These are phyloP conservation scores for Drosophila nigritarsus DNA, from an alignment of 2,888 invertebrate species.

Conservation along the genomic window DNA sequence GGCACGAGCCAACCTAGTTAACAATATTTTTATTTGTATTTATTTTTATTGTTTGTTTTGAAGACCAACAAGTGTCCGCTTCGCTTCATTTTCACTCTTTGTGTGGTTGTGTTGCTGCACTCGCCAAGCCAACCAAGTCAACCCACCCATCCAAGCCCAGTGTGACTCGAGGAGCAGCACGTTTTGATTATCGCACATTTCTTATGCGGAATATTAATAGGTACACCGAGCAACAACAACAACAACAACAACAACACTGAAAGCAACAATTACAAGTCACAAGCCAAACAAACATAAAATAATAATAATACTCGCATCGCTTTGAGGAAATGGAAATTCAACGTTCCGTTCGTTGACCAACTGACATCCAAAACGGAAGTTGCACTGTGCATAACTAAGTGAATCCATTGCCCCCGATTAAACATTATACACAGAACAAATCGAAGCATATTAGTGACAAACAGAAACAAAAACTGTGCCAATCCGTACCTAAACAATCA, in stretches of 20 bases:
- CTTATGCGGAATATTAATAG: slow-evolving; percentile 65
- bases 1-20: slow-evolving; percentile 71
- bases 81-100: slow-evolving; percentile 58
- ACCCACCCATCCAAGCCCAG: slow-evolving; percentile 18
- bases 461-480: slow-evolving; percentile 33
- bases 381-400: slow-evolving; percentile 51
- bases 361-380: slow-evolving; percentile 52
- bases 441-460: slow-evolving; percentile 1
- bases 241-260: slow-evolving; percentile 14
- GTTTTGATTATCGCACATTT: slow-evolving; percentile 77
- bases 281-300: not conserved
- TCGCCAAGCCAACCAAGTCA: slow-evolving; percentile 24
- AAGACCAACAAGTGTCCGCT: slow-evolving; percentile 29
- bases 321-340: slow-evolving; percentile 57
- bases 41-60: slow-evolving; percentile 24
- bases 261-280: slow-evolving; percentile 24
- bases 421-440: slow-evolving; percentile 32
- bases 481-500: slow-evolving; percentile 10
- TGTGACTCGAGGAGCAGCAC: slow-evolving; percentile 48
- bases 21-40: slow-evolving; percentile 11
- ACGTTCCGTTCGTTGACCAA: slow-evolving; percentile 66
- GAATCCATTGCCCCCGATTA: slow-evolving; percentile 8
- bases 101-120: slow-evolving; percentile 31
- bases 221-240: slow-evolving; percentile 15
- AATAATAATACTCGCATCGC: slow-evolving; percentile 4